phyloP scores from a whole-genome alignment of 2,113 vertebrate species.

The Corythornis cristatus region DNA sequence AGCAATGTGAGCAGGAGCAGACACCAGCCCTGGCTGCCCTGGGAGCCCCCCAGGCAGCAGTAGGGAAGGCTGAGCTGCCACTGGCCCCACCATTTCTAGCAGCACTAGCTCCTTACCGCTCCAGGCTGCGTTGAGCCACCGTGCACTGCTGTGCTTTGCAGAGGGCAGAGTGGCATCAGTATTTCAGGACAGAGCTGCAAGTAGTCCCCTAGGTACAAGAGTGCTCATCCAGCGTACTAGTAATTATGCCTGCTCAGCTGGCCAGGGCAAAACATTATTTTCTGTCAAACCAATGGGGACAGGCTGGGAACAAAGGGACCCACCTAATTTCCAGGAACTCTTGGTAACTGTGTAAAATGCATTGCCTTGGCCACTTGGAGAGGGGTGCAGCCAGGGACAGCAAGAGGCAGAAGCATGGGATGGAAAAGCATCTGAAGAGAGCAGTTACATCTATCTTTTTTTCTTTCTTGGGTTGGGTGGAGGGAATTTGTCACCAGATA shows the following conservation, averaged over 20 bases:
- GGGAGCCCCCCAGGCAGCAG: rapidly evolving
- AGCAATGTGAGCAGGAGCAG: neutral
- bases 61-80: neutral
- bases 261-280: slow-evolving; percentile 47
- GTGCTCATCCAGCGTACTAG: neutral
- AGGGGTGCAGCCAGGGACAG: neutral
- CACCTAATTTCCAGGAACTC: neutral
- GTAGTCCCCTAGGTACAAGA: neutral
- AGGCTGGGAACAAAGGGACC: neutral
- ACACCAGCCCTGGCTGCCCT: rapidly evolving
- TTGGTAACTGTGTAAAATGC: neutral
- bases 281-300: slow-evolving; percentile 28
- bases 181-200: neutral
- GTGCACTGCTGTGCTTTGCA: rapidly evolving
- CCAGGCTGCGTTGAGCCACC: neutral
- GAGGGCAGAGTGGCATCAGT: neutral
- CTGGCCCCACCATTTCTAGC: neutral
- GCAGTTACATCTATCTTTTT: neutral
- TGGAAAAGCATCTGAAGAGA: neutral
- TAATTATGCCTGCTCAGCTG: slow-evolving; percentile 54
- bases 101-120: neutral
- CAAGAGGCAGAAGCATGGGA: neutral
- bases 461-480: neutral
- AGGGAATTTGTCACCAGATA: slow-evolving; percentile 34
- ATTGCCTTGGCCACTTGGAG: neutral